Evolutionary conservation across 1,140 invertebrate genomes (phyloP).

Genomic region (Drosophila kurseongensis): DNA sequence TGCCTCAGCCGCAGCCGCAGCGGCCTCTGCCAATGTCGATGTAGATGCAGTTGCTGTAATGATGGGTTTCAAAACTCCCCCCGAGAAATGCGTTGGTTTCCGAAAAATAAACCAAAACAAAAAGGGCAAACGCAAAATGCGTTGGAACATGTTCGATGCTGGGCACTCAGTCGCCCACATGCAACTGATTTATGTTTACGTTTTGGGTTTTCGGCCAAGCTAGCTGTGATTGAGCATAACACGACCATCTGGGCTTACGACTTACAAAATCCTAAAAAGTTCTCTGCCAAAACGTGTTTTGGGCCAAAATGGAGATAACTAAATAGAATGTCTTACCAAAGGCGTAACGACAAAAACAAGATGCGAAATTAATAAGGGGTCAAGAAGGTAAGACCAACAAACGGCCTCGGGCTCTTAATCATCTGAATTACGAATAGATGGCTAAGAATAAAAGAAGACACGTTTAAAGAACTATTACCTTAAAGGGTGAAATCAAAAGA

Average conservation of each 20-base stretch:
- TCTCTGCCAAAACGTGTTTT: constrained; percentile 35
- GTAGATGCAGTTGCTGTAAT: constrained; percentile 40
- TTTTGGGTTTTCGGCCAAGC: constrained; percentile 9
- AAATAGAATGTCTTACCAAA: constrained; percentile 5
- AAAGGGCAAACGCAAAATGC: constrained; percentile 41
- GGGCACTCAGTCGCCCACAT: constrained; percentile 53
- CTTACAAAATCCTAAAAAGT: not conserved
- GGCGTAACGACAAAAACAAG: constrained; percentile 24
- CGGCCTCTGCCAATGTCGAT: constrained; percentile 2
- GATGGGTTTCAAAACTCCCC: constrained; percentile 61
- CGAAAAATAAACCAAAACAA: constrained; percentile 39
- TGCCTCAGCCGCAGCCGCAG: constrained; percentile 6
- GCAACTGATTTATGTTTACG: constrained; percentile 44
- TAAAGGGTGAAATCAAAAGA: constrained; percentile 32
- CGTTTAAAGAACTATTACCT: not conserved
- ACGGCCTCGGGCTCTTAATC: not conserved
- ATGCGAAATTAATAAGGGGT: constrained; percentile 34
- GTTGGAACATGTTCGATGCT: constrained; percentile 76
- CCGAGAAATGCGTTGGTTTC: constrained; percentile 43
- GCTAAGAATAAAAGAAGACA: not conserved
- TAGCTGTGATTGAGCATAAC: constrained; percentile 3
- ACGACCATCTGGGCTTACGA: constrained; percentile 2
- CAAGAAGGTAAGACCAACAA: not conserved
- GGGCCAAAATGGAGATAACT: not conserved
- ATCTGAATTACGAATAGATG: not conserved